Evolutionary conservation across 2,888 invertebrate genomes (phyloP), one percentile per base, ranked within the genome.

Genomic region (Scaeva pyrastri): DNA sequence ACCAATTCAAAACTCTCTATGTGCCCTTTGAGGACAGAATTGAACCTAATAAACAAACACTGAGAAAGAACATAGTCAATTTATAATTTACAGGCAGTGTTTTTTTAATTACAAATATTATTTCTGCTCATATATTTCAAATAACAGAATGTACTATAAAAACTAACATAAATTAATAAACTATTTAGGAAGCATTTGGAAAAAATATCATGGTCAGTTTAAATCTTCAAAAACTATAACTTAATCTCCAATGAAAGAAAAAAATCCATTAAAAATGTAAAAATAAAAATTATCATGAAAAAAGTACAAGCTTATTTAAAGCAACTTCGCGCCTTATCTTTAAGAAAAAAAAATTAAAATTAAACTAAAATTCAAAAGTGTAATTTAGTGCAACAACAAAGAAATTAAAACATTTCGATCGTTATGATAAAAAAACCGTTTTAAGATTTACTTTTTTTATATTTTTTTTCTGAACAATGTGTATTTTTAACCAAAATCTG

Each of bases 291-390:
- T 94, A 94, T 94, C 94, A 94, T 93, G 94, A 94, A 94, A 93
- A 94, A 94, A 94, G 94, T 94, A 94, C 95, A 95, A 95, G 94
- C 94, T 94, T 94, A 94, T 94, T 94, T 94, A 94, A 92, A 95
- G 94, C 95, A 95, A 95, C 94, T 95, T 94, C 94, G 95, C 95
- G 95, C 95, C 95, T 95, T 95, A 95, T 94, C 94, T 94, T 94
- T 93, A 94, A 93, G 93, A 93, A 88, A 89, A 90, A 93, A 90
- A 91, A 90, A 89, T 90, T 90, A 89, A 90, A 89, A 89, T 90
- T 88, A 89, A 91, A 89, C 87, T 88, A 88, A 89, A 75, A 74
- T 92, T 93, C 92, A 93, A 90, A 89, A 88, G 88, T 89, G 88
- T 88, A 83, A 89, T 89, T 89, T 88, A 89, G 88, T 87, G 83